phyloP scores from a whole-genome alignment of 1,140 invertebrate species.

The Drosophila kohkoa region DNA sequence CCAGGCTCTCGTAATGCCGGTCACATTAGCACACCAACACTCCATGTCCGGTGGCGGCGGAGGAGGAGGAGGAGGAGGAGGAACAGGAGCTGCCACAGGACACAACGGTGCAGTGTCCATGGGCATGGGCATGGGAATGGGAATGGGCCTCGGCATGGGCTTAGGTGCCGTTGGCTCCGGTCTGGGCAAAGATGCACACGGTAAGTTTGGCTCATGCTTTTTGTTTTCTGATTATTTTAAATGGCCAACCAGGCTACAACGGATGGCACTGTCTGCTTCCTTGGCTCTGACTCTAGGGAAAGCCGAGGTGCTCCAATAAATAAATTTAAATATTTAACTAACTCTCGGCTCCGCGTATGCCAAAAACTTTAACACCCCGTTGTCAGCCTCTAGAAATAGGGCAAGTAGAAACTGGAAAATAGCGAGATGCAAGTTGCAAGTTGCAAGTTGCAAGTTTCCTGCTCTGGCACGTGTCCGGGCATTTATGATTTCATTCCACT shows the following conservation, averaged over 20 bases:
- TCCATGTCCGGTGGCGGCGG: conserved; percentile 64
- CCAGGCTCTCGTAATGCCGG: conserved; percentile 71
- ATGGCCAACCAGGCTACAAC: conserved; percentile 19
- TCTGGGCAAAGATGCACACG: conserved; percentile 76
- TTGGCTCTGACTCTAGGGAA: conserved; percentile 18
- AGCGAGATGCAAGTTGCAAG: conserved; percentile 8
- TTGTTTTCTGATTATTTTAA: conserved; percentile 76
- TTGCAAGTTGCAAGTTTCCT: conserved; percentile 34
- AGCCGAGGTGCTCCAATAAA: conserved; percentile 61
- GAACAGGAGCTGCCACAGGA: conserved; percentile 17
- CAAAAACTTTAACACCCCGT: conserved; percentile 68
- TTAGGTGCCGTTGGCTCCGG: conserved; percentile 36
- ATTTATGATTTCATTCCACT: conserved; percentile 77
- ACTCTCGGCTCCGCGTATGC: conserved; percentile 47
- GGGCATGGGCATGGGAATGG: conserved; percentile 49
- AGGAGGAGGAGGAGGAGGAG: conserved; percentile 31
- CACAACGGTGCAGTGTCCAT: conserved; percentile 36
- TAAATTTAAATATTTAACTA: conserved; percentile 83
- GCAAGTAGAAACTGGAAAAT: conserved; percentile 3
- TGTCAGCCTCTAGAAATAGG: conserved; percentile 20
- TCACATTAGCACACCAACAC: conserved; percentile 82
- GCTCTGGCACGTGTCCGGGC: conserved; percentile 69
- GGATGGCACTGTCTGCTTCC: neutral
- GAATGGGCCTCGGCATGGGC: conserved; percentile 30
- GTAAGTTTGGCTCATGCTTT: conserved; percentile 65